Percentiles rank a stretch among this genome's conserved stretches.
phyloP scores from a whole-genome alignment of 2,113 vertebrate genomes.

The Gambusia affinis region DNA sequence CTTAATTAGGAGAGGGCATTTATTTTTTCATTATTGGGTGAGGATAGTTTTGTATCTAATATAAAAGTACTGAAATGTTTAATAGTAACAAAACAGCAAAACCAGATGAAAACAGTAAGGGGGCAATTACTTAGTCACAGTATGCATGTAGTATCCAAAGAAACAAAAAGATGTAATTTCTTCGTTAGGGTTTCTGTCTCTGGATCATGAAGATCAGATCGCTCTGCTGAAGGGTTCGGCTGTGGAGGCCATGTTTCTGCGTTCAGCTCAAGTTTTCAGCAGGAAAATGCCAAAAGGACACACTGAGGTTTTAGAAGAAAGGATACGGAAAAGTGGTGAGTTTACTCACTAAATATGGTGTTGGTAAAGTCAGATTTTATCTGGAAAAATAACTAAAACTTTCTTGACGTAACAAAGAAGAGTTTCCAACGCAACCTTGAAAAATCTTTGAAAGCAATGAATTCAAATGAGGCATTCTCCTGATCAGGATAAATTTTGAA shows the following conservation, averaged over 20 bases:
- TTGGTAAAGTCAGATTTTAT: background rate
- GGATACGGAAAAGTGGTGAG: constrained; percentile 95
- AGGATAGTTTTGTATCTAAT: too few relatives aligned
- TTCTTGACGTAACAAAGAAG: background rate
- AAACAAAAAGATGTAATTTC: constrained; percentile 1
- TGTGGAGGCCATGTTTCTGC: constrained; percentile 98
- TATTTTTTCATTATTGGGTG: too few relatives aligned
- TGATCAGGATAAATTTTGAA: too few relatives aligned
- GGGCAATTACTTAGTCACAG: too few relatives aligned
- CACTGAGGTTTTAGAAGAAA: constrained; percentile 87
- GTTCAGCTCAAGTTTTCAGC: constrained; percentile 94
- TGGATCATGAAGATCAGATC: constrained; percentile 98
- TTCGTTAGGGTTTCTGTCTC: constrained; percentile 88
- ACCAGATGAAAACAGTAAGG: too few relatives aligned
- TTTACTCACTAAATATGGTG: background rate
- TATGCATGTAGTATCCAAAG: too few relatives aligned
- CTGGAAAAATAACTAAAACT: background rate
- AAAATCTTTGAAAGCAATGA: background rate
- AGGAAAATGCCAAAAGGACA: constrained; percentile 89
- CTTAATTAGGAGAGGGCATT: background rate
- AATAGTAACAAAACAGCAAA: too few relatives aligned
- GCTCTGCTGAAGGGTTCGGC: constrained; percentile 96
- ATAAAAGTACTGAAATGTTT: too few relatives aligned
- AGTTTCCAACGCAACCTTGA: background rate
- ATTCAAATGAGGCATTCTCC: background rate